These are phyloP conservation scores for Fulica atra DNA, from an alignment of 2,113 vertebrate genomes.

Conservation along the genomic window DNA sequence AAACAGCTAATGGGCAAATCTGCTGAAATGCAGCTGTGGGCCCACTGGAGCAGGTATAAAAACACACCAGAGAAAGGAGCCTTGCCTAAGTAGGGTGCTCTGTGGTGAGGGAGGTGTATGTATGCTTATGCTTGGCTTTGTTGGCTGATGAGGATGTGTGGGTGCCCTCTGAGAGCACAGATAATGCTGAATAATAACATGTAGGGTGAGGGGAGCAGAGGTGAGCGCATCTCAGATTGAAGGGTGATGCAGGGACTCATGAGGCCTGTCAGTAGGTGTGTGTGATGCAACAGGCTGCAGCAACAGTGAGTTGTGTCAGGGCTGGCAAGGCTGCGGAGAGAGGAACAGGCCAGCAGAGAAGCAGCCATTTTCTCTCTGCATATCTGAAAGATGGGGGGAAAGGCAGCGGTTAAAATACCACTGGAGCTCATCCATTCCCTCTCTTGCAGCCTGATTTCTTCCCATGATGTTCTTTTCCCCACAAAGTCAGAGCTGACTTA, in stretches of 20 bases:
- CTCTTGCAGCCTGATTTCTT: accelerated
- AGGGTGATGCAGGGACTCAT: neutral
- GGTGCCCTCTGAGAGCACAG: neutral
- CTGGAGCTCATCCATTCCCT: neutral
- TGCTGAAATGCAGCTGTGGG: neutral
- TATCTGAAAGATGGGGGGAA: neutral
- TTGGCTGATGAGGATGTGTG: accelerated
- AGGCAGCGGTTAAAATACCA: neutral
- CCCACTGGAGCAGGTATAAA: neutral
- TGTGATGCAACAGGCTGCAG: neutral
- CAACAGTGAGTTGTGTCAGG: neutral
- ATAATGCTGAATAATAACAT: neutral
- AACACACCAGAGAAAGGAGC: neutral
- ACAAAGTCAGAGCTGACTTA: neutral
- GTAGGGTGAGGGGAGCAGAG: neutral
- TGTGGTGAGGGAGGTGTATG: neutral
- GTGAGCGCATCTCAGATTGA: neutral
- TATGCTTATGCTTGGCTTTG: neutral
- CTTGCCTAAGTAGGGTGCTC: neutral
- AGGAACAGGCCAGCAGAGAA: neutral
- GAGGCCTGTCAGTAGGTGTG: neutral
- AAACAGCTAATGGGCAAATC: neutral
- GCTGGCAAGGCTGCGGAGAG: neutral
- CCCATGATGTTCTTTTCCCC: accelerated
- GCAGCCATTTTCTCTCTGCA: neutral